Conservation (phyloP, 2,113 vertebrate genomes). For the Tenebrosternarchus preto region DNA sequence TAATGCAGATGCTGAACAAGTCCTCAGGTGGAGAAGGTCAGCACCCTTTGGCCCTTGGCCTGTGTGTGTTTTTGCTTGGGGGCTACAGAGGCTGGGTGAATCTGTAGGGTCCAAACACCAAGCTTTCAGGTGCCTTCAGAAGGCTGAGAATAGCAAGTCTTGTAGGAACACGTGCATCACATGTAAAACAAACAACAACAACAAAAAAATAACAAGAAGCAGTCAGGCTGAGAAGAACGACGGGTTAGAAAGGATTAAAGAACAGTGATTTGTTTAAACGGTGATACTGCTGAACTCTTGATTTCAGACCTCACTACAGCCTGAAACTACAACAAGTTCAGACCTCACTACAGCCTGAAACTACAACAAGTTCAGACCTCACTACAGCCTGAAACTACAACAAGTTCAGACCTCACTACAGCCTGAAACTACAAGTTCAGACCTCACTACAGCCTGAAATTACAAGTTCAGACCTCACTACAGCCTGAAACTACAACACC, state of each 20-base stretch:
- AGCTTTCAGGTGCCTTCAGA: slow-evolving; percentile 12
- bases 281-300: neutral
- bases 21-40: slow-evolving; percentile 20
- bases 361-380: neutral
- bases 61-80: slow-evolving; percentile 12
- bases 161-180: slow-evolving; percentile 11
- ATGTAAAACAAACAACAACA: neutral
- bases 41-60: slow-evolving; percentile 2
- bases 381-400: neutral
- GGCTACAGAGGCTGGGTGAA: slow-evolving; percentile 14
- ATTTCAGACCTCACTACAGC: neutral
- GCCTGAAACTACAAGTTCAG: neutral
- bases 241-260: slow-evolving; percentile 6
- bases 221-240: neutral
- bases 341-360: neutral
- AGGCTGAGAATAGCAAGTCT: neutral
- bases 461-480: neutral
- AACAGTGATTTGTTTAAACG: neutral
- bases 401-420: neutral
- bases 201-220: neutral
- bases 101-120: neutral
- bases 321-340: neutral
- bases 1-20: slow-evolving; percentile 31
- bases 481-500: neutral
- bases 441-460: neutral